These are phyloP conservation scores for Ptychoptera albimana DNA, from an alignment of 2,888 invertebrate species.

Conservation along the genomic window DNA sequence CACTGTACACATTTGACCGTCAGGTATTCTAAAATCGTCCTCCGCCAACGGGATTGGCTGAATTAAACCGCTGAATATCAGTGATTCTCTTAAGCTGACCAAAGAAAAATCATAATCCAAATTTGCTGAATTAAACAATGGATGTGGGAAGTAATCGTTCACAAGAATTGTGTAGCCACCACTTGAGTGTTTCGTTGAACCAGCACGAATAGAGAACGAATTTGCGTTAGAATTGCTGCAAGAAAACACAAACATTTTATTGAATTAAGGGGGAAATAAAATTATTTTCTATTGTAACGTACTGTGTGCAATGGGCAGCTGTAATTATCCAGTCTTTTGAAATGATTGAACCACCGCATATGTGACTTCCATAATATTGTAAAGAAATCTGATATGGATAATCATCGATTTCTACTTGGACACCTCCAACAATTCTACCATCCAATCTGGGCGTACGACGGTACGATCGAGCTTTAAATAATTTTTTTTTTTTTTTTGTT, in stretches of 20 bases:
- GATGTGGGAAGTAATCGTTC: conserved; percentile 33
- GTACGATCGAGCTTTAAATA: background rate
- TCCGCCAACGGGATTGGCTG: conserved; percentile 31
- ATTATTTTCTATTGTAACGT: conserved; percentile 11
- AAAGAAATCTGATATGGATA: conserved; percentile 28
- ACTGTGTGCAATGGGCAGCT: conserved; percentile 29
- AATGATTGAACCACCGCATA: conserved; percentile 29
- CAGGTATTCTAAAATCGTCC: conserved; percentile 17
- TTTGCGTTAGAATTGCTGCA: conserved; percentile 19
- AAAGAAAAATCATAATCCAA: conserved; percentile 44
- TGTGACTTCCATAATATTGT: conserved; percentile 21
- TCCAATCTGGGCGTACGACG: conserved; percentile 20
- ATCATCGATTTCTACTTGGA: conserved; percentile 25
- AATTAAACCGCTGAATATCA: conserved; percentile 32
- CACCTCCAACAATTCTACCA: conserved; percentile 29
- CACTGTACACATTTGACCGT: conserved; percentile 24
- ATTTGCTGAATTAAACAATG: conserved; percentile 30
- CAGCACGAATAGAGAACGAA: conserved; percentile 32
- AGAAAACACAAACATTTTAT: background rate
- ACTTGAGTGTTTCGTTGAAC: conserved; percentile 32
- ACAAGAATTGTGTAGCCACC: conserved; percentile 37
- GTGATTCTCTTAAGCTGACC: conserved; percentile 33
- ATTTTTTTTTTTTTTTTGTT: no score
- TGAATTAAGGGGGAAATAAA: background rate
- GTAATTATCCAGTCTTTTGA: conserved; percentile 24